Base-by-base conservation (phyloP, 2,113 vertebrate species). In the Morone chrysops region DNA sequence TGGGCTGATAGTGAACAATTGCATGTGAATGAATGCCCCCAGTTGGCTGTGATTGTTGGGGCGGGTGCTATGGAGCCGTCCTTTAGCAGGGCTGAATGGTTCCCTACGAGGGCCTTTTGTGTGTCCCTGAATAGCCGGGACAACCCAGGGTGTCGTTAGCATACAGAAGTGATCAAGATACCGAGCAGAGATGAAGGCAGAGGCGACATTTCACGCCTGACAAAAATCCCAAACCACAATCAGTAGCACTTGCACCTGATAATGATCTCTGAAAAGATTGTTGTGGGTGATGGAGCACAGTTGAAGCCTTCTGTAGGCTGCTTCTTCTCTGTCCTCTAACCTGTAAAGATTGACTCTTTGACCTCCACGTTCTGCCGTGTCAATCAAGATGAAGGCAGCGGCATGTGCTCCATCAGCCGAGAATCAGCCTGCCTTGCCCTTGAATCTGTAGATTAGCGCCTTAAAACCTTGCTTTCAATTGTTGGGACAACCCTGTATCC, bases 391-490 rank as follows among this genome's bases (percentile, higher is more conserved):
- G 67, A 84, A 80, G 72, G 80, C 54, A 0, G 75, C 74, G 11
- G 66, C 74, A 31, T 70, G 90, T 53, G 74, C 69, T 54, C 66
- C 82, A 45, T 82, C 82, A 59, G 72, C 71, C 1, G 13, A 57
- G 77, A 74, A 88, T 85, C 80, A 16, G 78, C 71, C 62, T 63
- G 54, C 3, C 38, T 63, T 36, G 38, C 63, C 76, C 83, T 87
- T 81, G 77, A 88, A 87, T 87, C 85, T 3, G 76, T 86, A 89
- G 92, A 92, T 93, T 90, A 92, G 84, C 43, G 5, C 41, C 71
- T 25, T 88, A 80, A 93, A 94, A 82, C 86, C 89, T 82, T 73
- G 86, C 81, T 92, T 90, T 91, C 85, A 84, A 83, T 90, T 89
- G 92, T 92, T 75, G 87, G 87, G 81, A 88, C 75, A 47, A 71